A percentile compares a stretch with the other conserved stretches of the same genome.
Evolutionary conservation across 2,888 invertebrate species (phyloP).

Genomic region (Cheiracanthium punctorium): DNA sequence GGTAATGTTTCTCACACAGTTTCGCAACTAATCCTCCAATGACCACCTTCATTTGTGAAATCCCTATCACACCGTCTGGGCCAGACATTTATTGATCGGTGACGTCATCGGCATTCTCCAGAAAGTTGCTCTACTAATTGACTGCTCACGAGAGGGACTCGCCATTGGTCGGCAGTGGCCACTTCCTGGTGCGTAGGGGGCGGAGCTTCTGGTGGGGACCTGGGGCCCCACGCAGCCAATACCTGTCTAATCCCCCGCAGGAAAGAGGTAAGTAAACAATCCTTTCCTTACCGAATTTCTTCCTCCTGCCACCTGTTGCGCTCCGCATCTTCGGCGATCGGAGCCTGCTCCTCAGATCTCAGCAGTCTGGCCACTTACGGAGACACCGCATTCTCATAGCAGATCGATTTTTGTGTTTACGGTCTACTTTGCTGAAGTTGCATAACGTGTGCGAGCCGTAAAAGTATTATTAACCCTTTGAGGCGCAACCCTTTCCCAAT

Average conservation of each 20-base stretch:
- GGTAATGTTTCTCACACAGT: background rate
- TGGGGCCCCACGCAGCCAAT: slow-evolving; percentile 39
- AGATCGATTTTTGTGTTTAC: too few relatives aligned
- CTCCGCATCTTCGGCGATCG: too few relatives aligned
- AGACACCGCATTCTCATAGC: too few relatives aligned
- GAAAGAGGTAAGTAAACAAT: slow-evolving; percentile 63
- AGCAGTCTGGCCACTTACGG: too few relatives aligned
- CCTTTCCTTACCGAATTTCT: slow-evolving; percentile 48
- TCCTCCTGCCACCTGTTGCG: background rate
- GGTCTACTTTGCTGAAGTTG: too few relatives aligned
- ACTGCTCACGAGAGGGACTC: slow-evolving; percentile 35
- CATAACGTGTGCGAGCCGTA: too few relatives aligned
- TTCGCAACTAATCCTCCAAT: background rate
- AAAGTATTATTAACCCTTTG: too few relatives aligned
- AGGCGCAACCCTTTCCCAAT: too few relatives aligned
- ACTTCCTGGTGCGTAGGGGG: slow-evolving; percentile 48
- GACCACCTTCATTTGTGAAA: too few relatives aligned
- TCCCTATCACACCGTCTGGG: background rate
- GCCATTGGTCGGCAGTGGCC: slow-evolving; percentile 36
- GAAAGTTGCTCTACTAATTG: slow-evolving; percentile 43
- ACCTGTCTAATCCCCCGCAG: slow-evolving; percentile 54
- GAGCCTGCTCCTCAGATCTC: too few relatives aligned
- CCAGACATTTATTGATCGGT: background rate
- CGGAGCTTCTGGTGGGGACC: slow-evolving; percentile 25
- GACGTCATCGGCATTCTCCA: background rate